phyloP scores from a whole-genome alignment of 2,113 vertebrate species.

The Pan paniscus region DNA sequence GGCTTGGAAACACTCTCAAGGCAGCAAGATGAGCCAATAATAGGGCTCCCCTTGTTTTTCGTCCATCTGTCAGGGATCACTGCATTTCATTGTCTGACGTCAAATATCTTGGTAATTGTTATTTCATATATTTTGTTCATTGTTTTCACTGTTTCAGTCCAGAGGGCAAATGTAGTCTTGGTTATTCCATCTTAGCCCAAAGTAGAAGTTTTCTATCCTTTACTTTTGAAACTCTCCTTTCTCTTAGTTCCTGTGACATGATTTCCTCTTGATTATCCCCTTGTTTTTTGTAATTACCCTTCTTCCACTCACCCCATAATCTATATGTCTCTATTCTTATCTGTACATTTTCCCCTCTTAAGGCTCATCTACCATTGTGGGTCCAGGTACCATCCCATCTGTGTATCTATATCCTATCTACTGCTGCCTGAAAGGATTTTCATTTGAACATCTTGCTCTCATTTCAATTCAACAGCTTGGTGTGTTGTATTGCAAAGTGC shows the following conservation, averaged over 20 bases:
- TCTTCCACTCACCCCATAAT: not conserved
- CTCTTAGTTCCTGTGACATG: not conserved
- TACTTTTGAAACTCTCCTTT: not conserved
- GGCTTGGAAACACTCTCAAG: not conserved
- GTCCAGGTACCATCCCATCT: not conserved
- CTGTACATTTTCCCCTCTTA: not conserved
- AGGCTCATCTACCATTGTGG: not conserved
- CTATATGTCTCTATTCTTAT: not conserved
- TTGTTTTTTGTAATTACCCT: not conserved
- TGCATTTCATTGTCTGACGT: not conserved
- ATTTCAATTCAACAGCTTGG: constrained; percentile 16
- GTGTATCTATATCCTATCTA: not conserved
- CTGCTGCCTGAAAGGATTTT: not conserved
- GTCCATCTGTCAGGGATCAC: not conserved
- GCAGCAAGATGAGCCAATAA: not conserved
- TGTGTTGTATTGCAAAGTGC: not conserved
- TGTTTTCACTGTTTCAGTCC: not conserved
- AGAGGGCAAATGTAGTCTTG: not conserved
- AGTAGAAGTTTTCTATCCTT: not conserved
- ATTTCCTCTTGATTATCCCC: not conserved
- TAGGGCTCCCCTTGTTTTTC: not conserved
- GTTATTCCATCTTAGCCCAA: not conserved
- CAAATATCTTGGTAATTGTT: not conserved
- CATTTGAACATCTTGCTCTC: not conserved
- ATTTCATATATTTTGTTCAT: not conserved